These are phyloP conservation scores for Athene noctua DNA, from an alignment of 2,113 vertebrate genomes.

Conservation along the genomic window DNA sequence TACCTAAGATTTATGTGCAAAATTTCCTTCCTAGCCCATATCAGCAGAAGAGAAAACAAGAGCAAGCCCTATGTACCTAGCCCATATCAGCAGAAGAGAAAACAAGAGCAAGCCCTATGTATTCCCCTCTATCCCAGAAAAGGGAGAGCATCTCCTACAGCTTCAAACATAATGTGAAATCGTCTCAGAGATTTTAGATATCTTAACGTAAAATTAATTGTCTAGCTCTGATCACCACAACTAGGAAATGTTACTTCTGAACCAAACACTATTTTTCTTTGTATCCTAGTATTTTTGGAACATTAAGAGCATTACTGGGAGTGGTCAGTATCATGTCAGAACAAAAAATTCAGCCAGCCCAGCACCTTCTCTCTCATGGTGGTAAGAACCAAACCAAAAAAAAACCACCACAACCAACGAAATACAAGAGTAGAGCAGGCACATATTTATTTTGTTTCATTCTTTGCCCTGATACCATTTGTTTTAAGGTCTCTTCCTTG, in stretches of 20 bases:
- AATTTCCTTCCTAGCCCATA: background rate
- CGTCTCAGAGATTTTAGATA: background rate
- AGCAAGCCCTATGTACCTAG: background rate
- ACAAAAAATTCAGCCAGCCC: background rate
- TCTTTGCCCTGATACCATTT: background rate
- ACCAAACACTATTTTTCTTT: background rate
- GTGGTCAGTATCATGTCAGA: background rate
- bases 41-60: background rate
- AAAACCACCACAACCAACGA: background rate
- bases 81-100: background rate
- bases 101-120: background rate
- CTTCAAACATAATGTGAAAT: background rate
- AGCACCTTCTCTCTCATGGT: background rate
- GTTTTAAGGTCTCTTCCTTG: background rate
- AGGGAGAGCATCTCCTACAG: background rate
- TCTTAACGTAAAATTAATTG: background rate
- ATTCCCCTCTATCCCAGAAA: rapidly evolving
- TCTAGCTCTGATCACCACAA: background rate
- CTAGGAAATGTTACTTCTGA: background rate
- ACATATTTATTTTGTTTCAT: background rate
- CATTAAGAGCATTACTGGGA: background rate
- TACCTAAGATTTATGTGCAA: background rate
- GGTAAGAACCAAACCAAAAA: background rate
- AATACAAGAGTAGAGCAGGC: background rate
- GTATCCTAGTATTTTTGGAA: background rate